phyloP scores from a whole-genome alignment of 2,797 vertebrate genomes.

The Etheostoma nigrum region DNA sequence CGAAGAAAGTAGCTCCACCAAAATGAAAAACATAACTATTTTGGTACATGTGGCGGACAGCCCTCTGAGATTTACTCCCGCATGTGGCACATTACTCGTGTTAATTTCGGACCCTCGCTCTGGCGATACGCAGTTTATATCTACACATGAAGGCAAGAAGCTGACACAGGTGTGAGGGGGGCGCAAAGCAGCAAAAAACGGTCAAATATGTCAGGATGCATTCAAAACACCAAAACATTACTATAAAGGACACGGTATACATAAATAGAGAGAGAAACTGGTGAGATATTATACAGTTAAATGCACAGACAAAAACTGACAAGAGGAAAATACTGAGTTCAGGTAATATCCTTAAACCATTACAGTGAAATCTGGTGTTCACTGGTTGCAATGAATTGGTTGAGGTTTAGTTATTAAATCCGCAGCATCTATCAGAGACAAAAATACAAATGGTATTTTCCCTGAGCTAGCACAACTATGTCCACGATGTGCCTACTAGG shows the following conservation, averaged over 20 bases:
- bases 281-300: conserved; percentile 53
- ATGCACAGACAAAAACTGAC: conserved; percentile 43
- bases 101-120: too few species aligned
- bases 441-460: conserved; percentile 54
- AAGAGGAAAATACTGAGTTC: conserved; percentile 23
- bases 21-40: too few species aligned
- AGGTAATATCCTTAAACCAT: conserved; percentile 26
- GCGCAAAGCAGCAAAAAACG: conserved; percentile 42
- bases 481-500: conserved; percentile 51
- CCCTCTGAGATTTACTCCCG: too few species aligned
- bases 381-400: conserved; percentile 19
- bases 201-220: conserved; percentile 64
- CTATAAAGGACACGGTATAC: conserved; percentile 56
- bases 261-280: conserved; percentile 49
- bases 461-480: conserved; percentile 77
- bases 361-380: conserved; percentile 22
- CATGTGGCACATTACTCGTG: too few species aligned
- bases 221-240: conserved; percentile 65
- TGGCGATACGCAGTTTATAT: conserved; percentile 58
- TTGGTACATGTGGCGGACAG: too few species aligned
- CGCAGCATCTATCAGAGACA: conserved; percentile 78
- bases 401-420: conserved; percentile 43
- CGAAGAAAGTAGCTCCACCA: too few species aligned
- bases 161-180: conserved; percentile 22
- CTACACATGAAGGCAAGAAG: conserved; percentile 37